Evolutionary conservation across 2,888 invertebrate species (phyloP).

Genomic region (Timandra comae): DNA sequence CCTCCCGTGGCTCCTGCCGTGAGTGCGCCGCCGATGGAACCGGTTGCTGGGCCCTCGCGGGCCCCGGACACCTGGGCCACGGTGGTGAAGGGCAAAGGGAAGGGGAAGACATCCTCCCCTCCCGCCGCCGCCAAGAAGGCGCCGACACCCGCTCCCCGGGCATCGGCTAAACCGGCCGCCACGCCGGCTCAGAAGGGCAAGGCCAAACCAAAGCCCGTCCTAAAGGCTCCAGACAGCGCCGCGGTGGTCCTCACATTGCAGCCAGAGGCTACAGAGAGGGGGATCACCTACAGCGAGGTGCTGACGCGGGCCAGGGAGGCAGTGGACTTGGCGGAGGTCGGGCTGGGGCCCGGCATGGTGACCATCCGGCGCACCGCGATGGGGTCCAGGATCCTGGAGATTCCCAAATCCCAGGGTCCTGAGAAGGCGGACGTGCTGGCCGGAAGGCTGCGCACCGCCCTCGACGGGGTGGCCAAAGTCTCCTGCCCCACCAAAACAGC

Average conservation of each 20-base stretch:
- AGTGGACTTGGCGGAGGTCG: not conserved
- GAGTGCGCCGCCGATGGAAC: too few species aligned
- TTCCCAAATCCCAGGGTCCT: not conserved
- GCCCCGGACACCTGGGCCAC: too few species aligned
- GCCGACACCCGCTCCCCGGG: too few species aligned
- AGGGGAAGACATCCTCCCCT: too few species aligned
- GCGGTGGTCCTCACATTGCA: too few species aligned
- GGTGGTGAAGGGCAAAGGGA: too few species aligned
- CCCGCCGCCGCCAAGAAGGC: too few species aligned
- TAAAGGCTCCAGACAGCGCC: conserved; percentile 8
- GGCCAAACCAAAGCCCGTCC: too few species aligned
- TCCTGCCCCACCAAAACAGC: not conserved
- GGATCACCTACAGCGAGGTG: not conserved
- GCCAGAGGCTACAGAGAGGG: conserved; percentile 4
- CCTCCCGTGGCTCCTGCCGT: too few species aligned
- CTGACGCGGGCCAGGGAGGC: not conserved
- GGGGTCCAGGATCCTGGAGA: not conserved
- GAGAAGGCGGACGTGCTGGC: not conserved
- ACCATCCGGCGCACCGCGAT: not conserved
- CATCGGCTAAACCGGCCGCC: too few species aligned
- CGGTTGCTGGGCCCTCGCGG: too few species aligned
- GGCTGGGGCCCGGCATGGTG: not conserved
- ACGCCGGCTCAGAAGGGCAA: too few species aligned
- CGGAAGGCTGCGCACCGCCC: not conserved
- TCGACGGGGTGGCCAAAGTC: not conserved